Evolutionary conservation across 2,888 invertebrate genomes (phyloP).

Genomic region (Blastobasis lacticolella): DNA sequence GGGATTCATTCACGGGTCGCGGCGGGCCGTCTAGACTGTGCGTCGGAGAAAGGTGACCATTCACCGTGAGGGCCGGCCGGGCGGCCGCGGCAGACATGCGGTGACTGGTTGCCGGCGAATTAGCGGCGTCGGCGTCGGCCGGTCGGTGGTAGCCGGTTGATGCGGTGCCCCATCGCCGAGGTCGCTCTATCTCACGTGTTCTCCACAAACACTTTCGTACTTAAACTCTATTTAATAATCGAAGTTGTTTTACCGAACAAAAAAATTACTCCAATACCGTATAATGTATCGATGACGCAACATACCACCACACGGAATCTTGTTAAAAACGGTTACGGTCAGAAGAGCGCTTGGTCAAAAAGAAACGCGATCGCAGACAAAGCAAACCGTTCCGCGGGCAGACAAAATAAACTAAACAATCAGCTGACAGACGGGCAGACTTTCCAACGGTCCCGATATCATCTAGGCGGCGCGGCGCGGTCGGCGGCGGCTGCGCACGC

Average conservation of each 20-base stretch:
- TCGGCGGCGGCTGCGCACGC: conserved; percentile 39
- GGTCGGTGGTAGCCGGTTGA: neutral
- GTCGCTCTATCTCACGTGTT: no score
- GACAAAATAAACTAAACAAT: neutral
- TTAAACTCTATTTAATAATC: no score
- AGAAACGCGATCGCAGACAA: no score
- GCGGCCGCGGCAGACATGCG: conserved; percentile 44
- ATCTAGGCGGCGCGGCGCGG: conserved; percentile 49
- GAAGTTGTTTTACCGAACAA: no score
- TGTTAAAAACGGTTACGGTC: no score
- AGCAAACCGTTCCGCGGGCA: neutral
- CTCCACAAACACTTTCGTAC: no score
- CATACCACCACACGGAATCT: no score
- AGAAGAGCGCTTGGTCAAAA: no score
- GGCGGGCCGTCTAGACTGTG: conserved; percentile 66
- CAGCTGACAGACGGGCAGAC: conserved; percentile 30
- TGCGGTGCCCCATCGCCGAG: no score
- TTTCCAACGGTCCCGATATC: conserved; percentile 66
- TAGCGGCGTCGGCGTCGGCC: conserved; percentile 14
- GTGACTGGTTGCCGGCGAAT: conserved; percentile 45
- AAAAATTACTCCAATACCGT: no score
- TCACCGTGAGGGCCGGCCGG: conserved; percentile 51
- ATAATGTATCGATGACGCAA: no score
- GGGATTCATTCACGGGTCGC: conserved; percentile 67
- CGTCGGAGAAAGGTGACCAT: conserved; percentile 74